These are phyloP conservation scores for Rhynchomys soricoides DNA, from an alignment of 2,113 vertebrate genomes.

Conservation along the genomic window DNA sequence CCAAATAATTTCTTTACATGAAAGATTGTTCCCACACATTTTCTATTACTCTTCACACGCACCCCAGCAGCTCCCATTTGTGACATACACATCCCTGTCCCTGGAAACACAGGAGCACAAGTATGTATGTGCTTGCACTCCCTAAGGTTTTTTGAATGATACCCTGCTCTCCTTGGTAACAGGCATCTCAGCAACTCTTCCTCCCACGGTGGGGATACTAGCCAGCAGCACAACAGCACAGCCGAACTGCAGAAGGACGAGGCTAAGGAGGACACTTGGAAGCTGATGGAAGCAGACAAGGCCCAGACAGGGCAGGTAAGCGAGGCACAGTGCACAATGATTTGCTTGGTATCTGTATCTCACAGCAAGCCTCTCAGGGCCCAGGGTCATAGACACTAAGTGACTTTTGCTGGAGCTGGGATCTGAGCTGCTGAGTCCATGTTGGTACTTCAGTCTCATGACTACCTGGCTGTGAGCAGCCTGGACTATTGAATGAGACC, in stretches of 20 bases:
- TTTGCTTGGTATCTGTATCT: not conserved
- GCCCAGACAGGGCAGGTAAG: constrained; percentile 93
- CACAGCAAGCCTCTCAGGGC: accelerated
- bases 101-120: accelerated
- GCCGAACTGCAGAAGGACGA: constrained; percentile 78
- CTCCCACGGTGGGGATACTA: constrained; percentile 78
- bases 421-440: not conserved
- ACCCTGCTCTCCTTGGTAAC: not conserved
- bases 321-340: accelerated
- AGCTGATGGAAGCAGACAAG: constrained; percentile 93
- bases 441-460: accelerated
- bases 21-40: not conserved
- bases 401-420: not conserved
- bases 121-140: accelerated
- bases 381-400: not conserved
- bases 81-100: not conserved
- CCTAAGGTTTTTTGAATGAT: not conserved
- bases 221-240: constrained; percentile 80
- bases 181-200: constrained; percentile 87
- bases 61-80: no score
- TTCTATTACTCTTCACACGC: not conserved
- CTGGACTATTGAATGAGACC: no score
- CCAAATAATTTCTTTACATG: no score
- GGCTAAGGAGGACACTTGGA: constrained; percentile 88
- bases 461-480: not conserved